These are phyloP conservation scores for Eublepharis macularius DNA, from an alignment of 2,113 vertebrate species.

Conservation along the genomic window DNA sequence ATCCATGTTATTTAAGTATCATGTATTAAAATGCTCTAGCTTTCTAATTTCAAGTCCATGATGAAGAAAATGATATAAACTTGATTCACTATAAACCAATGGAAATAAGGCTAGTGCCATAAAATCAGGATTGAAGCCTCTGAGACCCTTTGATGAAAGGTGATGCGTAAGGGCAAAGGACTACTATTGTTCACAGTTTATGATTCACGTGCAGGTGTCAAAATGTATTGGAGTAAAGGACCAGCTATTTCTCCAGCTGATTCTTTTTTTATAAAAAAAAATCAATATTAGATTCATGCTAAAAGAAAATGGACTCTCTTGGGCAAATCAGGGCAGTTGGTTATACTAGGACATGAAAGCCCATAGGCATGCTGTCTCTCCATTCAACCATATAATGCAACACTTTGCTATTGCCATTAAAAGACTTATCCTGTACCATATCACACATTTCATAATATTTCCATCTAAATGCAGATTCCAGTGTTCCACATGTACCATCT, in stretches of 20 bases:
- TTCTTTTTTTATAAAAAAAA: neutral
- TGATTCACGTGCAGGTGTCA: neutral
- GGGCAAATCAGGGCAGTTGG: constrained; percentile 66
- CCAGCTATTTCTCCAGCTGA: constrained; percentile 12
- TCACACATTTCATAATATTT: constrained; percentile 81
- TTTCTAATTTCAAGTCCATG: neutral
- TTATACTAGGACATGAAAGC: constrained; percentile 65
- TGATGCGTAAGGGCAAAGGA: neutral
- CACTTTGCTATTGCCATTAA: constrained; percentile 73
- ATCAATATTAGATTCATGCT: constrained; percentile 55
- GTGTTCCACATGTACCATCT: constrained; percentile 69
- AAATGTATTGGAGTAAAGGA: constrained; percentile 42
- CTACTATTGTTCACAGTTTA: constrained; percentile 17
- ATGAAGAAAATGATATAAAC: neutral
- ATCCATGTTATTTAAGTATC: neutral
- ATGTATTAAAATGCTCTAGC: neutral
- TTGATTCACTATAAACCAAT: neutral
- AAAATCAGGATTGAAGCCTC: constrained; percentile 26
- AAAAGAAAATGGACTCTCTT: constrained; percentile 60
- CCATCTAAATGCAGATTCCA: constrained; percentile 88
- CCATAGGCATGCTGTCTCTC: constrained; percentile 64
- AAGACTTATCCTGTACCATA: constrained; percentile 69
- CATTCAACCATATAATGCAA: constrained; percentile 75
- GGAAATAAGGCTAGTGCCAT: constrained; percentile 2
- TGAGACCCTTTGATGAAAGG: constrained; percentile 27